phyloP scores from a whole-genome alignment of 2,113 vertebrate genomes.

The Hemiprocne comata region DNA sequence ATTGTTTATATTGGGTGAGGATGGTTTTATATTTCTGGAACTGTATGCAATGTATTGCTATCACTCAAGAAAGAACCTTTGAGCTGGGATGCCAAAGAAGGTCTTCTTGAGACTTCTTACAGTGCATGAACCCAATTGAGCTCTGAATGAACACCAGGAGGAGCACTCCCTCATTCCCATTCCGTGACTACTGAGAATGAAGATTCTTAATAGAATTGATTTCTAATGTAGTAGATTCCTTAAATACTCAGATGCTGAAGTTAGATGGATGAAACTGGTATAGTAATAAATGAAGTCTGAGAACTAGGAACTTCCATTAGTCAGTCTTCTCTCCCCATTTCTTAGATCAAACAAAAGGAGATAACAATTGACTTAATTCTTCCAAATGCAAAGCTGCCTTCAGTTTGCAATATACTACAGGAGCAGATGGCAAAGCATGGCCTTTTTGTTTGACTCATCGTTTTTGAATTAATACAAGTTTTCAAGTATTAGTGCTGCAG shows the following conservation, averaged over 20 bases:
- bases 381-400: background rate
- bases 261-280: background rate
- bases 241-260: background rate
- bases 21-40: background rate
- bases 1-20: background rate
- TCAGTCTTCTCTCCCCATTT: background rate
- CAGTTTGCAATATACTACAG: background rate
- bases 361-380: background rate
- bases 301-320: background rate
- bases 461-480: slow-evolving; percentile 39
- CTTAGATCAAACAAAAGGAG: background rate
- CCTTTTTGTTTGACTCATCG: background rate
- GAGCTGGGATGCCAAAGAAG: background rate
- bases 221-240: background rate
- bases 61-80: background rate
- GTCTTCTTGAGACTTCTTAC: background rate
- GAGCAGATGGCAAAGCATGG: background rate
- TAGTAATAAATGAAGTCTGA: background rate
- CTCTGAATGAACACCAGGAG: background rate
- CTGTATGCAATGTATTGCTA: background rate
- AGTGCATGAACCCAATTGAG: background rate
- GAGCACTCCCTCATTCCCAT: background rate
- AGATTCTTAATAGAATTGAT: background rate
- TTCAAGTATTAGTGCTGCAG: slow-evolving; percentile 26
- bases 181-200: background rate